phyloP scores from a whole-genome alignment of 2,113 vertebrate genomes.

The Gymnobelideus leadbeateri region DNA sequence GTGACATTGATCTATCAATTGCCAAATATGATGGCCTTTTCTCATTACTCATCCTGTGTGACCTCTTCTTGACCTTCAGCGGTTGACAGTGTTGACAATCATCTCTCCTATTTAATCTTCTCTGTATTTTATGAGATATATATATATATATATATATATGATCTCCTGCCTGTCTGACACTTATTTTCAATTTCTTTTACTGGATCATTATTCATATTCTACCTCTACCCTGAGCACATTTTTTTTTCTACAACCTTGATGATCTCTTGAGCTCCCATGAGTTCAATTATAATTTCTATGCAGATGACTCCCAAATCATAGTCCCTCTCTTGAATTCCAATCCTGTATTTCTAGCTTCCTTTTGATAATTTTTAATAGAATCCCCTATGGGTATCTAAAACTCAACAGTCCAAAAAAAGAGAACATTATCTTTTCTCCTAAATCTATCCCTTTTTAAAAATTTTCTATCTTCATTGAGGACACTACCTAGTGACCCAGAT shows the following conservation, averaged over 20 bases:
- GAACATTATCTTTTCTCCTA: background rate
- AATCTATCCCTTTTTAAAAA: background rate
- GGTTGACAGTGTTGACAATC: background rate
- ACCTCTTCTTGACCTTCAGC: background rate
- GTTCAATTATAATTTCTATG: background rate
- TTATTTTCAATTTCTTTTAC: background rate
- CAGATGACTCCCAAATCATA: background rate
- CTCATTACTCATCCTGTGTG: background rate
- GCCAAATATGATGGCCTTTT: background rate
- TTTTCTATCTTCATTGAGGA: background rate
- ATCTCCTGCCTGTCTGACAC: background rate
- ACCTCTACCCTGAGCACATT: background rate
- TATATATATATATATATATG: too few species aligned
- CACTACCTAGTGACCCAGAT: background rate
- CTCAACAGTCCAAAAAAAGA: background rate
- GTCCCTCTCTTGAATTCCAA: background rate
- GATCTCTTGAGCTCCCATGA: background rate
- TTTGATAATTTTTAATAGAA: background rate
- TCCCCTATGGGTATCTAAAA: background rate
- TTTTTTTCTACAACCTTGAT: background rate
- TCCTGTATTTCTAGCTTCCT: background rate
- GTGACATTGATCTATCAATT: background rate
- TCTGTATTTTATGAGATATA: background rate
- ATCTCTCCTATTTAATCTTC: background rate
- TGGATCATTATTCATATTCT: background rate